These are phyloP conservation scores for Natator depressus DNA, from an alignment of 2,113 vertebrate genomes.

Conservation along the genomic window DNA sequence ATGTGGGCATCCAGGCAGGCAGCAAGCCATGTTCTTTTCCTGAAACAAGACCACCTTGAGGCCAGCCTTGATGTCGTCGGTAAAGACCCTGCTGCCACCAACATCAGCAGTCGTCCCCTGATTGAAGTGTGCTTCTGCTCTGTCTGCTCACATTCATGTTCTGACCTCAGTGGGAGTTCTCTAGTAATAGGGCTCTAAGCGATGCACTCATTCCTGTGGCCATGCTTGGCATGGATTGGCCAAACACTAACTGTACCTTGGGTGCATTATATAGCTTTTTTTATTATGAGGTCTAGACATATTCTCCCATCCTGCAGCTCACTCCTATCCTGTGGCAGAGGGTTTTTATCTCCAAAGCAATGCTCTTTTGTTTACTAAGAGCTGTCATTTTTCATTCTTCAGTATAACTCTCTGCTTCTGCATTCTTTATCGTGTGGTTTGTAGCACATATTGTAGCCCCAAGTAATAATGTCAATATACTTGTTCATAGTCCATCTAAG, in stretches of 20 bases:
- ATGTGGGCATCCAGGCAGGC: not conserved
- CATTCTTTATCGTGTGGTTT: not conserved
- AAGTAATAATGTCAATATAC: not conserved
- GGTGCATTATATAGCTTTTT: not conserved
- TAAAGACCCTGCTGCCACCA: not conserved
- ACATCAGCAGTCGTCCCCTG: not conserved
- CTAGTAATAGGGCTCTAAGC: accelerated
- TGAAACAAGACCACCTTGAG: not conserved
- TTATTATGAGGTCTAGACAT: not conserved
- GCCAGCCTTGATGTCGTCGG: not conserved
- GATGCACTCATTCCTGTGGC: accelerated
- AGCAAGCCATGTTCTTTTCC: not conserved
- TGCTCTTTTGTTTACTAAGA: not conserved
- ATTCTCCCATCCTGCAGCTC: not conserved
- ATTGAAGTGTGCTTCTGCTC: not conserved
- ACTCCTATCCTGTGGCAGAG: not conserved
- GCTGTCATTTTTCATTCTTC: not conserved
- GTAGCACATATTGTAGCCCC: not conserved
- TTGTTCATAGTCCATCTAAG: not conserved
- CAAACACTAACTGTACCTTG: not conserved
- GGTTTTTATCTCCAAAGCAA: not conserved
- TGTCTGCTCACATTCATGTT: not conserved
- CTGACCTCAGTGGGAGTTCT: not conserved
- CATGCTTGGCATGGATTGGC: not conserved
- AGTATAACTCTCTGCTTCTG: not conserved